phyloP scores from a whole-genome alignment of 1,140 invertebrate genomes.

The Chlorops oryzae region DNA sequence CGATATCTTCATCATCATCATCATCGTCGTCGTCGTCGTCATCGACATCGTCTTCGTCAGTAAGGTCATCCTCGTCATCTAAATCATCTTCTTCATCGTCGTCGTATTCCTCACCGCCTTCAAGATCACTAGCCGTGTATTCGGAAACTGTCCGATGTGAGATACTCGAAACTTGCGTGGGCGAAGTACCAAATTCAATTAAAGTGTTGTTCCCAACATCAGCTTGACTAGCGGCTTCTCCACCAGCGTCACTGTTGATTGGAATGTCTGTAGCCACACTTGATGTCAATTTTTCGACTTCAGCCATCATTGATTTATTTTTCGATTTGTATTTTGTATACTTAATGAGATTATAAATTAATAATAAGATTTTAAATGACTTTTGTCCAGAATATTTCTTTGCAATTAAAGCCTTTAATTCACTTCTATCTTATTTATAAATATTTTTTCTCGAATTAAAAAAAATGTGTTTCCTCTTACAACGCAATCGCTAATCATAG shows the following conservation, averaged over 20 bases:
- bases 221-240: conserved; percentile 16
- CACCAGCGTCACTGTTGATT: conserved; percentile 22
- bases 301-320: conserved; percentile 30
- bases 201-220: conserved; percentile 17
- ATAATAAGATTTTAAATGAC: conserved; percentile 2
- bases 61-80: conserved; percentile 41
- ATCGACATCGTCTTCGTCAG: conserved; percentile 19
- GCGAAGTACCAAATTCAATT: conserved; percentile 32
- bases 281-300: conserved; percentile 35
- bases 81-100: conserved; percentile 26
- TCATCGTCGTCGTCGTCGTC: conserved; percentile 46
- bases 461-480: conserved; percentile 10
- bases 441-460: conserved; percentile 7
- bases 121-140: conserved; percentile 42
- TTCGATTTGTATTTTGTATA: conserved; percentile 24
- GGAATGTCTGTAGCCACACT: conserved; percentile 10
- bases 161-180: conserved; percentile 38
- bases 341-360: neutral
- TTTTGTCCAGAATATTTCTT: neutral
- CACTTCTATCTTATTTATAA: neutral
- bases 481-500: conserved; percentile 12
- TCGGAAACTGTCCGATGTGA: conserved; percentile 45
- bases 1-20: conserved; percentile 50
- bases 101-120: conserved; percentile 49
- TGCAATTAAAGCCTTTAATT: neutral